These are phyloP conservation scores for Aleiodes leptofemur DNA, from an alignment of 2,888 invertebrate species.

Conservation along the genomic window DNA sequence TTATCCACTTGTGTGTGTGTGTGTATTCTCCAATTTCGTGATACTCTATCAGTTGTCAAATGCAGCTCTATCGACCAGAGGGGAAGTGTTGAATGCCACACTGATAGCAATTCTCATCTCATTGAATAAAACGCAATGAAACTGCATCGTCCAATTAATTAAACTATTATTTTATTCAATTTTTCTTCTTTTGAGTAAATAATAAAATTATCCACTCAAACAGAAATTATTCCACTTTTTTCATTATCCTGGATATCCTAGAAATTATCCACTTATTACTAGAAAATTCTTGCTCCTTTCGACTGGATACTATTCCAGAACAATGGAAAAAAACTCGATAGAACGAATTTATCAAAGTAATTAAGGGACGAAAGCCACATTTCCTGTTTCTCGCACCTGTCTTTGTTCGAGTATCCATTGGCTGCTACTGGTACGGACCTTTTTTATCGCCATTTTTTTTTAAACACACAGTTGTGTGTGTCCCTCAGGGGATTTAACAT, in stretches of 20 bases:
- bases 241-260: too few species aligned
- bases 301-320: neutral
- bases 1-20: neutral
- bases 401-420: constrained; percentile 21
- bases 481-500: constrained; percentile 23
- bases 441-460: constrained; percentile 24
- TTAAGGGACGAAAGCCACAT: constrained; percentile 19
- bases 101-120: constrained; percentile 16
- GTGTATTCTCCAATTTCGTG: neutral
- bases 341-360: neutral
- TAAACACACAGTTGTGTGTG: constrained; percentile 13
- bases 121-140: neutral
- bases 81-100: constrained; percentile 17
- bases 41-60: constrained; percentile 22
- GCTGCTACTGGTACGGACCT: neutral
- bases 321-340: neutral
- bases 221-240: too few species aligned
- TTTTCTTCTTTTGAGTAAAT: neutral
- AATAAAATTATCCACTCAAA: too few species aligned
- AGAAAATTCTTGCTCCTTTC: too few species aligned
- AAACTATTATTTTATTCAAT: neutral
- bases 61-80: constrained; percentile 20
- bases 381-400: constrained; percentile 31
- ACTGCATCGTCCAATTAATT: neutral
- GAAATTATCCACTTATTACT: too few species aligned